Evolutionary conservation across 2,888 invertebrate species (phyloP).

Genomic region (Aporophyla nigra): DNA sequence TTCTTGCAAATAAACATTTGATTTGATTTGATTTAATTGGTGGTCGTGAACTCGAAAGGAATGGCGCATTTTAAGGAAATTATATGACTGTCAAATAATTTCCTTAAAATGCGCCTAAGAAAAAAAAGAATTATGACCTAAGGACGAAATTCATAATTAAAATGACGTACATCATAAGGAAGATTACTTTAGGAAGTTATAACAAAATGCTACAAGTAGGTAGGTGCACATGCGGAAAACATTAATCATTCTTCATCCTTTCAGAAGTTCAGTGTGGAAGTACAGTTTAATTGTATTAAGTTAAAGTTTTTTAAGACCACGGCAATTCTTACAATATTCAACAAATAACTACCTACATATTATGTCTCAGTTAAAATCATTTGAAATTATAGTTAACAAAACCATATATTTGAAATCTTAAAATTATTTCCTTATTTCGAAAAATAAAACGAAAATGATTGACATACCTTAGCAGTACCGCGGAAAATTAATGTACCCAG

Average conservation of each 20-base stretch:
- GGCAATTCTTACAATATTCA: neutral
- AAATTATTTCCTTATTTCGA: neutral
- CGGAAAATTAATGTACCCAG: neutral
- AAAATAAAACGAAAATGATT: neutral
- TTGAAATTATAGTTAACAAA: neutral
- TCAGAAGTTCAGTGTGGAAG: too few relatives aligned
- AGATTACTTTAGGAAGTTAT: neutral
- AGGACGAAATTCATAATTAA: neutral
- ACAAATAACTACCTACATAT: too few relatives aligned
- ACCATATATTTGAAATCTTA: neutral
- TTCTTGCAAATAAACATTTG: too few relatives aligned
- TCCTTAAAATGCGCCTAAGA: too few relatives aligned
- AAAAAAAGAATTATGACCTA: neutral
- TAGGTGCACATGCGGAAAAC: neutral
- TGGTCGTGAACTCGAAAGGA: neutral
- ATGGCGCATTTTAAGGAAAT: neutral
- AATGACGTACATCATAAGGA: neutral
- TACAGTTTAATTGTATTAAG: neutral
- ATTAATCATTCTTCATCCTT: neutral
- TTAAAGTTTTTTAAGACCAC: neutral
- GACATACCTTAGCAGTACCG: constrained; percentile 35
- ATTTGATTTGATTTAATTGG: neutral
- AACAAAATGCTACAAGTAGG: neutral
- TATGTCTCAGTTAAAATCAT: too few relatives aligned
- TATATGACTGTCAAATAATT: neutral